Evolutionary conservation across 2,888 invertebrate species (phyloP).

Genomic region (Agrochola macilenta): DNA sequence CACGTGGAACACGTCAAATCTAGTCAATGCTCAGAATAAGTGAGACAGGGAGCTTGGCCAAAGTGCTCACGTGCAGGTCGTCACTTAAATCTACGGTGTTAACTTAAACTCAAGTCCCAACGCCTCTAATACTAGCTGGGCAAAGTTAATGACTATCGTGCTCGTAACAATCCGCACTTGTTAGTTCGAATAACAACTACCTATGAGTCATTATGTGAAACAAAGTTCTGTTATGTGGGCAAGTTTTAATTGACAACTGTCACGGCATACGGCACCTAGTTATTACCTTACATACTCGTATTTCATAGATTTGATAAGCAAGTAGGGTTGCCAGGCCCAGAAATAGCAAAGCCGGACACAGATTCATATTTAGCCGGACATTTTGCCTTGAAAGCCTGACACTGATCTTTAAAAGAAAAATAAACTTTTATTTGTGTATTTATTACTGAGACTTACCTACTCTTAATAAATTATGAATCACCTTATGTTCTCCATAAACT

Average conservation of each 20-base stretch:
- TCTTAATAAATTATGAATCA: no score
- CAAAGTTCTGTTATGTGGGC: conserved; percentile 18
- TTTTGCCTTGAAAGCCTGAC: no score
- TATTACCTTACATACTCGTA: no score
- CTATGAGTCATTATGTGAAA: conserved; percentile 27
- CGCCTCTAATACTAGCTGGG: not conserved
- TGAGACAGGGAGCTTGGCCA: not conserved
- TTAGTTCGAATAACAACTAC: conserved; percentile 25
- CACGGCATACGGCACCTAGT: conserved; percentile 33
- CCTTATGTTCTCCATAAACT: no score
- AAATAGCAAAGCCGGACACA: no score
- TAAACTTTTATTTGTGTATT: no score
- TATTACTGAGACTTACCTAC: no score
- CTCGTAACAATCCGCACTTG: conserved; percentile 16
- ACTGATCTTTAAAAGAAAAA: no score
- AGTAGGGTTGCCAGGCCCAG: no score
- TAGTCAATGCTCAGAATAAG: not conserved
- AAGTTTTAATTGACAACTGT: conserved; percentile 37
- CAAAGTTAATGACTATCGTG: not conserved
- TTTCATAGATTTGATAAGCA: conserved; percentile 34
- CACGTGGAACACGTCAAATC: not conserved
- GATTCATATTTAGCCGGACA: no score
- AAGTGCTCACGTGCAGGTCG: not conserved
- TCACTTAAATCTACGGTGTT: not conserved
- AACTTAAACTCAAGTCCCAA: not conserved